A percentile compares a stretch with the other conserved stretches of the same genome.
phyloP scores from a whole-genome alignment of 2,888 invertebrate species.

The Lacanobia oleracea region DNA sequence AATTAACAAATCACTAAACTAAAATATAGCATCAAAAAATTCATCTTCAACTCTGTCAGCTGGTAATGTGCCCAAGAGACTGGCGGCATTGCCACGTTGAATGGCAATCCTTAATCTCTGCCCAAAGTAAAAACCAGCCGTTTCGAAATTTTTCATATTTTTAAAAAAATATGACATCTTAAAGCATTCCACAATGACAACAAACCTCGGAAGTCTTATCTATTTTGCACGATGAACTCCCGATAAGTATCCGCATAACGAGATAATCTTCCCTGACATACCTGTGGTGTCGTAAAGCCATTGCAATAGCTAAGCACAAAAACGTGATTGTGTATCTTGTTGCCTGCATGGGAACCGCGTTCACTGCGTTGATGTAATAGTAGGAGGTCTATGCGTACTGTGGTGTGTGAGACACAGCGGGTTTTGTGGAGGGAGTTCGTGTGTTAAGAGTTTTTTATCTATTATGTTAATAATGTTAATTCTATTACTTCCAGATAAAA shows the following conservation, averaged over 20 bases:
- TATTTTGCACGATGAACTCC: constrained; percentile 9
- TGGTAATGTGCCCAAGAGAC: too few species aligned
- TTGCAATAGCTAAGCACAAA: constrained; percentile 66
- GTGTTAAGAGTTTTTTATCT: not conserved
- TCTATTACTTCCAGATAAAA: too few species aligned
- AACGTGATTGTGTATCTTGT: constrained; percentile 69
- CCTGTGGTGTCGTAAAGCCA: constrained; percentile 50
- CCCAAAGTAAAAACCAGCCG: too few species aligned
- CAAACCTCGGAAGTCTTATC: not conserved
- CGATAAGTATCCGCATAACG: constrained; percentile 33
- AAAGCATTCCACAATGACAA: not conserved
- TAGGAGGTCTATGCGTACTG: constrained; percentile 52
- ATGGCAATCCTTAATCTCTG: too few species aligned
- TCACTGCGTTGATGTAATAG: constrained; percentile 76
- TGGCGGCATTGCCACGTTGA: too few species aligned
- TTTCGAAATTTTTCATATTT: too few species aligned
- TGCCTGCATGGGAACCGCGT: constrained; percentile 73
- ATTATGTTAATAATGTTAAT: too few species aligned
- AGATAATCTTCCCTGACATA: constrained; percentile 51
- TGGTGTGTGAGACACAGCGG: not conserved
- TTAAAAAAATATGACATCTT: too few species aligned
- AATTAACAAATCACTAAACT: too few species aligned
- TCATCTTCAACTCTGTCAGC: too few species aligned
- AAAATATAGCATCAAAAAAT: too few species aligned
- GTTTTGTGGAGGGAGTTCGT: not conserved